phyloP scores from a whole-genome alignment of 2,113 vertebrate species.

The Rhombomys opimus region DNA sequence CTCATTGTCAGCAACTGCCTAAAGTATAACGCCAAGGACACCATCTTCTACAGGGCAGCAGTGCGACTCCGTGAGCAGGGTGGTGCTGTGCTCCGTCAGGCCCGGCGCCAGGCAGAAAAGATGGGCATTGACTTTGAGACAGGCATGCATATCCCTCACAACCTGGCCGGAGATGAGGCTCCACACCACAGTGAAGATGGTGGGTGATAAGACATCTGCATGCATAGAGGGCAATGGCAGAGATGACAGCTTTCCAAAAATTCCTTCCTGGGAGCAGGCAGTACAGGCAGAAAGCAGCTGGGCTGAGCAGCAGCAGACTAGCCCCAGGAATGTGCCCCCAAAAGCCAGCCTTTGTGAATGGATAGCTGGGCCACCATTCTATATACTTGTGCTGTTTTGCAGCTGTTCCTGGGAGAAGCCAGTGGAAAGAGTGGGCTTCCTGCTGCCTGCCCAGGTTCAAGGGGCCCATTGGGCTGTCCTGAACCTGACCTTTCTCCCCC shows the following conservation, averaged over 20 bases:
- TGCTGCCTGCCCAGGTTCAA: constrained; percentile 36
- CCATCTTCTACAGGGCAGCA: constrained; percentile 97
- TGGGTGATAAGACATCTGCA: constrained; percentile 80
- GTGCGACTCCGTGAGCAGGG: constrained; percentile 96
- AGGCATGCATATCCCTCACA: constrained; percentile 95
- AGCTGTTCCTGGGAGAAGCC: constrained; percentile 2
- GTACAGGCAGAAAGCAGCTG: constrained; percentile 57
- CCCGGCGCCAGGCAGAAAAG: constrained; percentile 95
- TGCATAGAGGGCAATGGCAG: constrained; percentile 18
- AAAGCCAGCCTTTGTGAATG: constrained; percentile 32
- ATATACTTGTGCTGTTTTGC: constrained; percentile 16
- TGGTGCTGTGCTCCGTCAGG: constrained; percentile 91
- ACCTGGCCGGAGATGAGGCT: constrained; percentile 90
- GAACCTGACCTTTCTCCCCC: constrained; percentile 51
- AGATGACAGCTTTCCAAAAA: constrained; percentile 48
- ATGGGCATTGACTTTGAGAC: constrained; percentile 99
- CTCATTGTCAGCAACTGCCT: constrained; percentile 99
- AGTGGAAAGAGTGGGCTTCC: constrained; percentile 38
- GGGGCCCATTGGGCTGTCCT: constrained; percentile 32
- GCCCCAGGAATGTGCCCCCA: background rate
- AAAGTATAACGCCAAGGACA: constrained; percentile 99
- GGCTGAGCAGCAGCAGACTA: constrained; percentile 51
- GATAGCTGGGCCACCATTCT: background rate
- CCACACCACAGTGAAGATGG: constrained; percentile 87
- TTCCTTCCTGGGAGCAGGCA: constrained; percentile 48